These are phyloP conservation scores for Sesia apiformis DNA, from an alignment of 2,888 invertebrate genomes.

Conservation along the genomic window DNA sequence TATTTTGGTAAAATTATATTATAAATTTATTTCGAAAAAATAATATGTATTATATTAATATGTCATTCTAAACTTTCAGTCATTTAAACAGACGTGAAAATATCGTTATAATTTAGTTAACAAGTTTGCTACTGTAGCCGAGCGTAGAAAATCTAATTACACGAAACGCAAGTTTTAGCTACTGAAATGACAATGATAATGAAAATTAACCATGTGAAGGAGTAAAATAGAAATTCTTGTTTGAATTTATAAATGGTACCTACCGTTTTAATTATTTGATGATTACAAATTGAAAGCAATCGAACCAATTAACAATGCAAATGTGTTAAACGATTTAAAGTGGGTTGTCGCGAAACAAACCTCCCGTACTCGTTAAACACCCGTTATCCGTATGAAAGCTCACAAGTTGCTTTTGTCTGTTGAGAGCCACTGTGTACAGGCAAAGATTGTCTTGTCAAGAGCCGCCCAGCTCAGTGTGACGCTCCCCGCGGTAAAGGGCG, in stretches of 20 bases:
- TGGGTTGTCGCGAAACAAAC: conserved; percentile 42
- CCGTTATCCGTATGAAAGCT: conserved; percentile 58
- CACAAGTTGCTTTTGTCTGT: conserved; percentile 58
- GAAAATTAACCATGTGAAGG: too few species aligned
- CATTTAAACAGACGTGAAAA: neutral
- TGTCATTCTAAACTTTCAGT: neutral
- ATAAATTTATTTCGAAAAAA: neutral
- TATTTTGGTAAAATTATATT: neutral
- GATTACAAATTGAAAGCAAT: too few species aligned
- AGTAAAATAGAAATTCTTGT: too few species aligned
- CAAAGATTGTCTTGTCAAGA: conserved; percentile 70
- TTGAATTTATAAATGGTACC: too few species aligned
- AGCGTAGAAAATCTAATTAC: too few species aligned
- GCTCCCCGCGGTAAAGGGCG: conserved; percentile 50
- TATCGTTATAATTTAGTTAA: neutral
- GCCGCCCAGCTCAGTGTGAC: conserved; percentile 53
- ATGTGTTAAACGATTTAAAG: too few species aligned
- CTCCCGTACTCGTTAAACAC: conserved; percentile 32
- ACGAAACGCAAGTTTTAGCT: too few species aligned
- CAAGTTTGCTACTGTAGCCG: too few species aligned
- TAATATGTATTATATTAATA: neutral
- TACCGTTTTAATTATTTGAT: too few species aligned
- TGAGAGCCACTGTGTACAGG: conserved; percentile 40
- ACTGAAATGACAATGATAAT: too few species aligned
- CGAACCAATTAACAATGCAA: too few species aligned